phyloP scores from a whole-genome alignment of 2,113 vertebrate species.

The Epinephelus fuscoguttatus region DNA sequence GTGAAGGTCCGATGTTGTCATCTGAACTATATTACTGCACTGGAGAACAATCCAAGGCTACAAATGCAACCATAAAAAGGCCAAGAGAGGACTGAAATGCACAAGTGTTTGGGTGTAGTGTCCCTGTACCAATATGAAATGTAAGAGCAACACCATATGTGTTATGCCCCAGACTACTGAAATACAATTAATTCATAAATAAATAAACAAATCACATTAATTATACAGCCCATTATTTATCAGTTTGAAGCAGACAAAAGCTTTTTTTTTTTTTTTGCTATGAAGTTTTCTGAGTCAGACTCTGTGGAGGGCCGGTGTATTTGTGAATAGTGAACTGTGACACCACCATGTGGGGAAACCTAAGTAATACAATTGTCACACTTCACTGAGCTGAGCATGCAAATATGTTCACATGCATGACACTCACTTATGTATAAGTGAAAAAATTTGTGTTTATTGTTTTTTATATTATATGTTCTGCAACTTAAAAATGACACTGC shows the following conservation, averaged over 20 bases:
- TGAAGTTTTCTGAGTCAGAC: neutral
- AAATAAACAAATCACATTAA: neutral
- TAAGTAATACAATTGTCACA: neutral
- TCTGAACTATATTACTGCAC: neutral
- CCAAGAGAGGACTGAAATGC: neutral
- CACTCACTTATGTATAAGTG: neutral
- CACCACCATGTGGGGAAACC: conserved; percentile 57
- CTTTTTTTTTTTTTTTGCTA: neutral
- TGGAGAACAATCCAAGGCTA: neutral
- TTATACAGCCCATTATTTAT: neutral
- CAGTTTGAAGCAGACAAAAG: neutral
- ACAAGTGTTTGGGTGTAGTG: neutral
- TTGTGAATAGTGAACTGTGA: conserved; percentile 4
- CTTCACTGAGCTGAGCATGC: neutral
- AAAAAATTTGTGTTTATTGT: neutral
- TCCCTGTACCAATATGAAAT: too few relatives aligned
- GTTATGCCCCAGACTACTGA: neutral
- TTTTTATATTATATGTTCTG: neutral
- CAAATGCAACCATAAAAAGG: neutral
- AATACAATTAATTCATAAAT: neutral
- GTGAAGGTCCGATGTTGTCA: neutral
- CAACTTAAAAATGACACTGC: neutral
- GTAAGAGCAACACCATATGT: neutral
- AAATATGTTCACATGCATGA: neutral
- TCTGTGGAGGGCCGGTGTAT: neutral